Percentiles rank a stretch among this genome's conserved stretches.
phyloP scores from a whole-genome alignment of 2,888 invertebrate genomes.

The Eilema caniola region DNA sequence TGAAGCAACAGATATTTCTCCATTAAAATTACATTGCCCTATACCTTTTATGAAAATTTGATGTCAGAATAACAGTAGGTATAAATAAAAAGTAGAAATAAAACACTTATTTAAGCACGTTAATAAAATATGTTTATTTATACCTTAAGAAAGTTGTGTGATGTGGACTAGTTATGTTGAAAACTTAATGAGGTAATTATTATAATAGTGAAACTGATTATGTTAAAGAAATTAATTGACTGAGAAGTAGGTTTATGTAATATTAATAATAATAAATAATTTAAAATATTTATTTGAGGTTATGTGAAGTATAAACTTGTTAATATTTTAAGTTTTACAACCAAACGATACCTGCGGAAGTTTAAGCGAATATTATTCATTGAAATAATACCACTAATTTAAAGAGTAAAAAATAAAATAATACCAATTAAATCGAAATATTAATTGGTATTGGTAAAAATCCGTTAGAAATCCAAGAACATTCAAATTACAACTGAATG shows the following conservation, averaged over 20 bases:
- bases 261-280: constrained; percentile 21
- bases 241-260: constrained; percentile 11
- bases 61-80: neutral
- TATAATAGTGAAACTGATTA: constrained; percentile 25
- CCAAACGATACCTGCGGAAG: no score
- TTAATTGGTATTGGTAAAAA: no score
- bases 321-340: no score
- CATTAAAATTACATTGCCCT: no score
- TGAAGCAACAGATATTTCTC: no score
- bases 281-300: neutral
- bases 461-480: no score
- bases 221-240: constrained; percentile 21
- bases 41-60: no score
- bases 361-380: no score
- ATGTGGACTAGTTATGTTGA: constrained; percentile 31
- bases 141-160: constrained; percentile 29
- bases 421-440: no score
- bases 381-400: no score
- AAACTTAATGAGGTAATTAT: constrained; percentile 31
- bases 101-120: neutral
- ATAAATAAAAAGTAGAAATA: neutral
- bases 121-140: constrained; percentile 5
- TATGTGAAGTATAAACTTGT: neutral
- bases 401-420: no score
- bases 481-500: no score